Percentiles rank a stretch among this genome's conserved stretches.
Evolutionary conservation across 2,113 vertebrate species (phyloP).

Genomic region (Callipepla californica): DNA sequence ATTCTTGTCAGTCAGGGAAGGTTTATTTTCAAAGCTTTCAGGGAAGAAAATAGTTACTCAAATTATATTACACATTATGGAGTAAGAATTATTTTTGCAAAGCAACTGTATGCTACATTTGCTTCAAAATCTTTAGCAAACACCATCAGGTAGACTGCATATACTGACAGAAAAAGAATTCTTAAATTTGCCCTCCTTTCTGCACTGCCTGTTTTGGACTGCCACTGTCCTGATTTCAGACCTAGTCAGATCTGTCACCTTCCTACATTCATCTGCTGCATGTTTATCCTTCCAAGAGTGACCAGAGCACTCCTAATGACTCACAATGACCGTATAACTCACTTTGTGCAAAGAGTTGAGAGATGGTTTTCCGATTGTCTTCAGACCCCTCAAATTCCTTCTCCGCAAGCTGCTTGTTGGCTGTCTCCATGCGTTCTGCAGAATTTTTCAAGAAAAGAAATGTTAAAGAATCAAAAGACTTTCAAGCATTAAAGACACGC

Average conservation of each 20-base stretch:
- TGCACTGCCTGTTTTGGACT: not conserved
- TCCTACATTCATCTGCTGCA: not conserved
- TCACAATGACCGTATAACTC: constrained; percentile 62
- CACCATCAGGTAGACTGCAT: not conserved
- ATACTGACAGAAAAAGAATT: not conserved
- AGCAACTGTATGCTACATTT: not conserved
- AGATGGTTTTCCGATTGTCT: constrained; percentile 97
- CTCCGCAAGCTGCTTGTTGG: constrained; percentile 95
- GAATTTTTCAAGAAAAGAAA: not conserved
- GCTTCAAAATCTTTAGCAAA: not conserved
- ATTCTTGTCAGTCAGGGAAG: not conserved
- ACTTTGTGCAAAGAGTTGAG: constrained; percentile 96
- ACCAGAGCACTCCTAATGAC: not conserved
- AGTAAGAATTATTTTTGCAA: not conserved
- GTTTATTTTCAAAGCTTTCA: constrained; percentile 10
- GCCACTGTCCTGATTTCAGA: not conserved
- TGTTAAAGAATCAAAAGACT: not conserved
- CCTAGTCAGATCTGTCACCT: not conserved
- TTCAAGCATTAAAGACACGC: not conserved
- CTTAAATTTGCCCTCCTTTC: not conserved
- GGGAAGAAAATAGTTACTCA: not conserved
- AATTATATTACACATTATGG: not conserved
- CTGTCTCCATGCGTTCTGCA: constrained; percentile 95
- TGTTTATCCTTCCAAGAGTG: not conserved
- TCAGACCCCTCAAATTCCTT: constrained; percentile 96